phyloP scores from a whole-genome alignment of 2,113 vertebrate genomes.

The Oenanthe oenanthe region DNA sequence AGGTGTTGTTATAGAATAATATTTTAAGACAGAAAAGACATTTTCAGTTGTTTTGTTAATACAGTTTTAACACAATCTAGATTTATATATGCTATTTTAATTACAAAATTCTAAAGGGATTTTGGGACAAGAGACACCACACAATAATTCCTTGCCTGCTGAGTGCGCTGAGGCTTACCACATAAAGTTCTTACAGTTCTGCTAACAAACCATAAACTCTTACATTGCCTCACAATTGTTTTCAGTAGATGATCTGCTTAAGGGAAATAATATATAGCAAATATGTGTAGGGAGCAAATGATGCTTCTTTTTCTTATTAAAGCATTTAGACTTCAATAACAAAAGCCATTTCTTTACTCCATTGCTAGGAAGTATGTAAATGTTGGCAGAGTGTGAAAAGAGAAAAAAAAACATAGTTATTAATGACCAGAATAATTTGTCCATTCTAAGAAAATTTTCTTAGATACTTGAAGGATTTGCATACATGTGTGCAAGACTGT shows the following conservation, averaged over 20 bases:
- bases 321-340: neutral
- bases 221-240: neutral
- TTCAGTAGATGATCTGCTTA: neutral
- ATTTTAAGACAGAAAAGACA: slow-evolving; percentile 31
- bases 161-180: neutral
- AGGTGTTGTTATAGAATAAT: slow-evolving; percentile 29
- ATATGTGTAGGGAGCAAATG: neutral
- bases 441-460: neutral
- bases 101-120: neutral
- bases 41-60: neutral
- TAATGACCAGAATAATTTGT: neutral
- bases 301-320: neutral
- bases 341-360: neutral
- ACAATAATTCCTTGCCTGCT: neutral
- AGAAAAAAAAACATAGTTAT: neutral
- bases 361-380: neutral
- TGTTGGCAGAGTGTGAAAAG: neutral
- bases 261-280: neutral
- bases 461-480: neutral
- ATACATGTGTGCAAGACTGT: accelerated
- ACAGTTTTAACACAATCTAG: neutral
- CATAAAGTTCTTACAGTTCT: neutral
- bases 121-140: neutral
- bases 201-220: neutral
- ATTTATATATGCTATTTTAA: neutral